These are phyloP conservation scores for Ephestia elutella DNA, from an alignment of 1,140 invertebrate genomes.

Conservation along the genomic window DNA sequence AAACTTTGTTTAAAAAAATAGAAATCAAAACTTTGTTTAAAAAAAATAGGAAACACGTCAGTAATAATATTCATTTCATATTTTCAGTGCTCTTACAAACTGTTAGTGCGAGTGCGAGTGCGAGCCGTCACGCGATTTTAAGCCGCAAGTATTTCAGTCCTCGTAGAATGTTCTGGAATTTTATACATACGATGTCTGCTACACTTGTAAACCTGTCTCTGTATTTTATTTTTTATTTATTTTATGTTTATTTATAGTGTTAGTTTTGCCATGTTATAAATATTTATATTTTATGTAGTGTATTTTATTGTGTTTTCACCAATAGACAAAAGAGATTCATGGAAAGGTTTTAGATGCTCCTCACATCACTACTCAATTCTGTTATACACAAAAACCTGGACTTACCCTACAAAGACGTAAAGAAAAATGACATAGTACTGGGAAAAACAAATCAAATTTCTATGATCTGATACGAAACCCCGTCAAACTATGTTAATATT, in stretches of 20 bases:
- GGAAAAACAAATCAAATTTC: background rate
- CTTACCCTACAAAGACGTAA: too few species aligned
- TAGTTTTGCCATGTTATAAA: background rate
- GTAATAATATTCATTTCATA: background rate
- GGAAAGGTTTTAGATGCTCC: too few species aligned
- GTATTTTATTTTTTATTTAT: background rate
- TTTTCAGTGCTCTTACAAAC: background rate
- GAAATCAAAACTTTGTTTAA: too few species aligned
- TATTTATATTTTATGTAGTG: background rate
- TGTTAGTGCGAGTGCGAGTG: background rate
- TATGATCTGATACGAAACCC: background rate
- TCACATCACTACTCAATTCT: too few species aligned
- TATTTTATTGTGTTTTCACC: too few species aligned
- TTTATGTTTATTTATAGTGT: background rate
- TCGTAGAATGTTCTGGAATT: background rate
- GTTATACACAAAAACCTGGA: too few species aligned
- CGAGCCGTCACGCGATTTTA: background rate
- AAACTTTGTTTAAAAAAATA: too few species aligned
- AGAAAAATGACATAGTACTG: background rate
- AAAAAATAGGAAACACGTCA: too few species aligned
- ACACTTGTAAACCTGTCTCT: background rate
- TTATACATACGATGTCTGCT: background rate
- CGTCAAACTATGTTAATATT: slow-evolving; percentile 1
- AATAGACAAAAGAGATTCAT: too few species aligned
- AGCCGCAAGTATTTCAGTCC: background rate